Conservation (phyloP, 2,797 vertebrate species). For the Decapterus maruadsi region DNA sequence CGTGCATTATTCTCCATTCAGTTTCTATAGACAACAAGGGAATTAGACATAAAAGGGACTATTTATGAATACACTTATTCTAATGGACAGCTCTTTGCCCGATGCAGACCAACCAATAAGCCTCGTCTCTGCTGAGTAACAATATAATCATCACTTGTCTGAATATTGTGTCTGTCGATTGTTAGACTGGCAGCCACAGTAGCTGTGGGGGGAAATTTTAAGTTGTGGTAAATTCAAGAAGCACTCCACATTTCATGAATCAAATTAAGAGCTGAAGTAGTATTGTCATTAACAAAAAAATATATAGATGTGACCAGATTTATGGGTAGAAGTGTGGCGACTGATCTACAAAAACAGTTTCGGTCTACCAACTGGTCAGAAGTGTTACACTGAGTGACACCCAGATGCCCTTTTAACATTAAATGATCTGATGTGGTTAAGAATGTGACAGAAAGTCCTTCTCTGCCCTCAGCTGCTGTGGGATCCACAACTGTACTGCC, state of each 20-base stretch:
- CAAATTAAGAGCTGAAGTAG: constrained; percentile 39
- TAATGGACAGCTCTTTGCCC: constrained; percentile 63
- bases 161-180: constrained; percentile 15
- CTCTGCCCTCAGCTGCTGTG: constrained; percentile 21
- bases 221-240: constrained; percentile 29
- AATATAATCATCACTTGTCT: constrained; percentile 37
- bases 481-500: constrained; percentile 31
- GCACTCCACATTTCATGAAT: constrained; percentile 52
- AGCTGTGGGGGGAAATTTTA: constrained; percentile 10
- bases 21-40: constrained; percentile 77
- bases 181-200: constrained; percentile 19
- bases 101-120: constrained; percentile 55
- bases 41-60: constrained; percentile 78
- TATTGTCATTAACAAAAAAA: constrained; percentile 10
- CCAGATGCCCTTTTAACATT: constrained; percentile 4
- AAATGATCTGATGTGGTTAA: constrained; percentile 27
- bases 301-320: constrained; percentile 30
- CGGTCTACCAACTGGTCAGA: constrained; percentile 3
- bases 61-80: constrained; percentile 78
- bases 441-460: constrained; percentile 1
- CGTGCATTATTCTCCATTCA: constrained; percentile 80
- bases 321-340: constrained; percentile 9
- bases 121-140: constrained; percentile 50
- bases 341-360: constrained; percentile 1
- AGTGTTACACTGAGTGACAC: background rate